phyloP scores from a whole-genome alignment of 2,113 vertebrate species.

The Hippoglossus stenolepis region DNA sequence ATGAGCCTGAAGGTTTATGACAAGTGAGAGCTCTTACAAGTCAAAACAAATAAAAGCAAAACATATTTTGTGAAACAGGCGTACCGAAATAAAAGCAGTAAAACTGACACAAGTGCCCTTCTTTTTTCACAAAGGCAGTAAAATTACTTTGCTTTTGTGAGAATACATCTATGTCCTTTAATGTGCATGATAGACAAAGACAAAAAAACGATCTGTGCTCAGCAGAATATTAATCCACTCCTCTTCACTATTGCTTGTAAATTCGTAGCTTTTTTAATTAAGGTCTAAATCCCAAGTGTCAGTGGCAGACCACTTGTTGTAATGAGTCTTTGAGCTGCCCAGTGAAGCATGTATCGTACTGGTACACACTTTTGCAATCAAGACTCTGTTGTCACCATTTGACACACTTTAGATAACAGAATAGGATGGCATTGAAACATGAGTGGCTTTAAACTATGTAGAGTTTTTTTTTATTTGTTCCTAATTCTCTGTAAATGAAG shows the following conservation, averaged over 20 bases:
- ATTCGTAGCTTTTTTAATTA: slow-evolving; percentile 14
- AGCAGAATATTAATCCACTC: background rate
- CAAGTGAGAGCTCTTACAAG: background rate
- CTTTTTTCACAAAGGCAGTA: too few species aligned
- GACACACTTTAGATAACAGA: background rate
- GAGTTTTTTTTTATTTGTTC: slow-evolving; percentile 7
- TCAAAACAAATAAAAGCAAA: background rate
- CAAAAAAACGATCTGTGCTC: background rate
- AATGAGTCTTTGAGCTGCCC: slow-evolving; percentile 13
- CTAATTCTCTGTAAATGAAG: background rate
- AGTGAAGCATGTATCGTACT: slow-evolving; percentile 11
- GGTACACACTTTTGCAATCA: slow-evolving; percentile 4
- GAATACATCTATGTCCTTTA: background rate
- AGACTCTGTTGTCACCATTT: background rate
- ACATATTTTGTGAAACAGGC: background rate
- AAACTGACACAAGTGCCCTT: background rate
- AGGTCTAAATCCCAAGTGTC: background rate
- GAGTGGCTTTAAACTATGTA: background rate
- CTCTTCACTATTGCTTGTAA: background rate
- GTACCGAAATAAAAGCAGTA: background rate
- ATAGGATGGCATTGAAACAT: slow-evolving; percentile 3
- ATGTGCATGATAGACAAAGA: background rate
- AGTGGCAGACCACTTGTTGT: slow-evolving; percentile 8
- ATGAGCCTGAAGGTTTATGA: background rate
- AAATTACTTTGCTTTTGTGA: too few species aligned